Evolutionary conservation across 2,888 invertebrate species (phyloP), one percentile per base, ranked within the genome.

Genomic region (Craniophora ligustri): DNA sequence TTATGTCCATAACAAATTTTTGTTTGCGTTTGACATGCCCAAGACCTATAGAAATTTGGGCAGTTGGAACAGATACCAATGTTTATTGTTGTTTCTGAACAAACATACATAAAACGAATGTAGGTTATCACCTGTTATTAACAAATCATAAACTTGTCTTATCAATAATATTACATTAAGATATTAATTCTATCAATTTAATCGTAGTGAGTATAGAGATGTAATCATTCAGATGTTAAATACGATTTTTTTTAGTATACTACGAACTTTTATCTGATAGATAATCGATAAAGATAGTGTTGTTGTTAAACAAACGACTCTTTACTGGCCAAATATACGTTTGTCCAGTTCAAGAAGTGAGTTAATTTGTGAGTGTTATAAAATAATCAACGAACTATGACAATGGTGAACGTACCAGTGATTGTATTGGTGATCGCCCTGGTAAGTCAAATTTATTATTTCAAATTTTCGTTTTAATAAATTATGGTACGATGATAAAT

Each of bases 341-440:
- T 92, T 88, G 88, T 83, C 78, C 72, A 72, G 86, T 85, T 57
- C 79, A 89, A 87, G 88, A 86, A 87, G 81, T 82, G 81, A 76
- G 35, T 70, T 53, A 59, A 53, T 50, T 56, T 60, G 46, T 69
- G 67, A 64, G 38, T 70, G 60, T 49, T 38, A 21, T 31, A 56
- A 71, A 31, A 32, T 65, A 61, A 50, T 69, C 53, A 55, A 72
- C 71, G 67, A 79, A 76, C 59, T 53, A 39, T 72, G 56, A 85
- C 78, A 75, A 91, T 91, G 89, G 72, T 71, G 76, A 75, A 72
- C 31, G 48, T 79, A 61, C 54, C 67, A 42, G 68, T 65, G 41
- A 50, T 83, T 16, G 42, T 85, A 18, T 42, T 87, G 35, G 59
- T 73, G 59, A 36, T 85, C 38, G 34, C 72, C 5, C 56, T 82